A percentile compares a stretch with the other conserved stretches of the same genome.
Conservation (phyloP, 2,888 invertebrate genomes). For the Elysia crispata region DNA sequence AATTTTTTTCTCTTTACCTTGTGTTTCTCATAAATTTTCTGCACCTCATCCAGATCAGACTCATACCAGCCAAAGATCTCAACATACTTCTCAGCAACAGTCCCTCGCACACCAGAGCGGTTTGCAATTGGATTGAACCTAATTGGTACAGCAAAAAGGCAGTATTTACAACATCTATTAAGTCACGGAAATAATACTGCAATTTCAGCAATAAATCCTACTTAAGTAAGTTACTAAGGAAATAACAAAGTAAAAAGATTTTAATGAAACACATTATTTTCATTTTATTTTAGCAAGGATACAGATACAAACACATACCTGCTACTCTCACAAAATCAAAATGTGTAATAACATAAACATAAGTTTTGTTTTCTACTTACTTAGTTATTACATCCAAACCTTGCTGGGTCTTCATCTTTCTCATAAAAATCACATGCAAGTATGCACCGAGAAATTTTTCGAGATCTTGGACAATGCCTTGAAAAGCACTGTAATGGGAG, state of each 20-base stretch:
- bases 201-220: no score
- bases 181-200: no score
- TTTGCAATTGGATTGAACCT: slow-evolving; percentile 73
- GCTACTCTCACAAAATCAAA: no score
- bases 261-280: no score
- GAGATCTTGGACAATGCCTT: slow-evolving; percentile 67
- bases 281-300: no score
- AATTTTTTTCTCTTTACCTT: slow-evolving; percentile 71
- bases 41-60: slow-evolving; percentile 73
- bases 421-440: slow-evolving; percentile 72
- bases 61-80: slow-evolving; percentile 77
- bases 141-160: not conserved
- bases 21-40: slow-evolving; percentile 73
- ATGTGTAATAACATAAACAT: no score
- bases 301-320: no score
- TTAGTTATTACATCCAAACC: slow-evolving; percentile 73
- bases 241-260: no score
- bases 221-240: no score
- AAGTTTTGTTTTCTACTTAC: slow-evolving; percentile 54
- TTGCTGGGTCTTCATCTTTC: slow-evolving; percentile 74
- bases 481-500: slow-evolving; percentile 71
- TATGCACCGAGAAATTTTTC: slow-evolving; percentile 75
- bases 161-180: no score
- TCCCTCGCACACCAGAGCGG: slow-evolving; percentile 69
- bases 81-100: slow-evolving; percentile 75